Evolutionary conservation across 2,888 invertebrate species (phyloP), one percentile per base, ranked within the genome.

Genomic region (Calliopum simillimum): DNA sequence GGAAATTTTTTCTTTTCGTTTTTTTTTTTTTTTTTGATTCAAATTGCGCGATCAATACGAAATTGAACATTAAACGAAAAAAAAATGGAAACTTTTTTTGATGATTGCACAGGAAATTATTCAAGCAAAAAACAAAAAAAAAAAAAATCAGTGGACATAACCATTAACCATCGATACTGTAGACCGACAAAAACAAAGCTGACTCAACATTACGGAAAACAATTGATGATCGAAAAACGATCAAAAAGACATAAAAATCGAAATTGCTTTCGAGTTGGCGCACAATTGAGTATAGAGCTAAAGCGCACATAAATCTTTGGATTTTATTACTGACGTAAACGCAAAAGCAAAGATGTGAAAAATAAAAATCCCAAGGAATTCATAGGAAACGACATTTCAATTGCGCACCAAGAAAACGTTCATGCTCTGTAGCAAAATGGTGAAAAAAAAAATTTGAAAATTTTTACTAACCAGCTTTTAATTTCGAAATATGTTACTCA

Each of bases 381-480:
- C 80, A 76, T 79, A 61, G 74, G 67, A 70, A 74, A 74, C 81
- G 82, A 81, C 81, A 81, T 81, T 79, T 80, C 79, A 81, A 82
- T 81, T 80, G 81, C 79, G 78, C 75, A 72, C 63, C 59, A 19
- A 69, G 16, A 66, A 56, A 63, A 72, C 65, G 73, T 71, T 72
- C 73, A 73, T 63, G 68, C 76, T n/a, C n/a, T 43, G 23, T 14
- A 19, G 16, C 44, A 23, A 14, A 65, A 65, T 51, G 65, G 33
- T 44, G 33, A 33, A 33, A 33, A 33, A 33, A 33, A 33, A 33
- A 33, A 33, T 6, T 33, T 33, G 4, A 33, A 33, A 33, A 33
- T 33, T 33, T 63, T 64, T 41, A 14, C 46, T 46, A 6, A 14
- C 46, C 41, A 19, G 5, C 16, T 8, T 41, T 43, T 41, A 43